phyloP scores from a whole-genome alignment of 2,113 vertebrate genomes.

The Acrocephalus kingi region DNA sequence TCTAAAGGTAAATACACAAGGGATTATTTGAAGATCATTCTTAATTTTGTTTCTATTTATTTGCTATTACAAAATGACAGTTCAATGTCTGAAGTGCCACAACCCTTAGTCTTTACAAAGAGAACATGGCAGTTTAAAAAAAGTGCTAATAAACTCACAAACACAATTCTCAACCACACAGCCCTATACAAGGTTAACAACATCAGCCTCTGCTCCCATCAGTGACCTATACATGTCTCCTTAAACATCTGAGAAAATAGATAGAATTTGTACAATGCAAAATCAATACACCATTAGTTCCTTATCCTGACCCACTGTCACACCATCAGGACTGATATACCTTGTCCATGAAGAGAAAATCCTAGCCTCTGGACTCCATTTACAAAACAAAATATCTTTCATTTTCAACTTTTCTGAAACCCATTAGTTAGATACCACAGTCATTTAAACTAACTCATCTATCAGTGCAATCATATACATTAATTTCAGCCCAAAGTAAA shows the following conservation, averaged over 20 bases:
- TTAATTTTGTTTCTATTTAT: neutral
- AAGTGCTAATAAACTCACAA: neutral
- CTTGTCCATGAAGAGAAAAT: neutral
- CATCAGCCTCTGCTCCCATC: neutral
- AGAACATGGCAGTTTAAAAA: neutral
- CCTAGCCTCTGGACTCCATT: neutral
- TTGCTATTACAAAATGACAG: neutral
- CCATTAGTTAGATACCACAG: neutral
- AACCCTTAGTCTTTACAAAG: neutral
- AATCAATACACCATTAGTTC: conserved; percentile 56
- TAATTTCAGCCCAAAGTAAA: neutral
- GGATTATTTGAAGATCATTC: neutral
- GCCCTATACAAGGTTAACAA: neutral
- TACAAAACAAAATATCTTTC: neutral
- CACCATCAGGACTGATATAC: conserved; percentile 11
- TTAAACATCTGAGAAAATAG: conserved; percentile 38
- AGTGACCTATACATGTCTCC: neutral
- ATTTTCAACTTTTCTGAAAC: neutral
- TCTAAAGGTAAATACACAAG: neutral
- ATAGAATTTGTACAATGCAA: conserved; percentile 30
- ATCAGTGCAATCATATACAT: neutral
- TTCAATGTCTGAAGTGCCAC: neutral
- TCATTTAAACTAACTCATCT: neutral
- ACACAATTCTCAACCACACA: neutral
- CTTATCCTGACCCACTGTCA: conserved; percentile 13